phyloP scores from a whole-genome alignment of 2,797 vertebrate species.

The Nasua narica region DNA sequence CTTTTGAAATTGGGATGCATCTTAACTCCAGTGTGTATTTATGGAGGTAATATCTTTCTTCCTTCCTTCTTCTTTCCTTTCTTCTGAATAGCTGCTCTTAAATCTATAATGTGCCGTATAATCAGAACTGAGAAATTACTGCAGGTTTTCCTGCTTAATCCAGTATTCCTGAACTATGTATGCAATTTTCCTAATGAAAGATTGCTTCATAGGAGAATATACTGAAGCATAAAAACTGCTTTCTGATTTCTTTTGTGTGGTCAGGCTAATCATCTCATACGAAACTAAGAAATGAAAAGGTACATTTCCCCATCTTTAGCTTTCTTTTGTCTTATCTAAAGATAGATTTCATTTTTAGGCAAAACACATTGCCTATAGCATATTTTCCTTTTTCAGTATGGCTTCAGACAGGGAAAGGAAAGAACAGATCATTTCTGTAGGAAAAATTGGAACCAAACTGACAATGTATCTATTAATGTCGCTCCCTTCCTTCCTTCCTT shows the following conservation, averaged over 20 bases:
- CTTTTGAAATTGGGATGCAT: background rate
- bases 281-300: background rate
- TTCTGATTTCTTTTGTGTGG: background rate
- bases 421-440: background rate
- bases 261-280: background rate
- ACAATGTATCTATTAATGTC: slow-evolving; percentile 27
- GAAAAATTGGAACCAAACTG: background rate
- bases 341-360: slow-evolving; percentile 48
- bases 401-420: background rate
- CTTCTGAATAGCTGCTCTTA: background rate
- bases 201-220: background rate
- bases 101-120: background rate
- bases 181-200: background rate
- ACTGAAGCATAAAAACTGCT: background rate
- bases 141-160: background rate
- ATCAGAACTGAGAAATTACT: background rate
- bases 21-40: background rate
- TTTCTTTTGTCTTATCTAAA: background rate
- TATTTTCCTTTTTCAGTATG: background rate
- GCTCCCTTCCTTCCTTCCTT: background rate
- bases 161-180: background rate
- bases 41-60: background rate
- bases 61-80: no score
- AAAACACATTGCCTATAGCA: background rate
- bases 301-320: background rate